phyloP scores from a whole-genome alignment of 2,888 invertebrate species.

The Cyclophora albipunctata region DNA sequence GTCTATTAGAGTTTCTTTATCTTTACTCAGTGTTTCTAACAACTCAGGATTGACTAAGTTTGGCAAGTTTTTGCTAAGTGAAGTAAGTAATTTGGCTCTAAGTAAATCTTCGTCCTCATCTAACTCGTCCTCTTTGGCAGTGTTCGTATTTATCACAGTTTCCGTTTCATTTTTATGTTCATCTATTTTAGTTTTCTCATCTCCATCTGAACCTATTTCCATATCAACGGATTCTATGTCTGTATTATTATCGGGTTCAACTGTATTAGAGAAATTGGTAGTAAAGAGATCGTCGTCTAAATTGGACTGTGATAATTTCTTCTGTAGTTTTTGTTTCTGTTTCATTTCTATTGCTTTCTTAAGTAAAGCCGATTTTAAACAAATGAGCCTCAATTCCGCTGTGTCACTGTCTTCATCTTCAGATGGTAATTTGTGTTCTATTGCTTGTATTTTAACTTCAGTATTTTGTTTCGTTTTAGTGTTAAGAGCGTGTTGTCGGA shows the following conservation, averaged over 20 bases:
- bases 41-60: slow-evolving; percentile 43
- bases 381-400: slow-evolving; percentile 77
- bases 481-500: slow-evolving; percentile 62
- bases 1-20: slow-evolving; percentile 21
- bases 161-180: slow-evolving; percentile 9
- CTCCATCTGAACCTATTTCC: slow-evolving; percentile 66
- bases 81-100: slow-evolving; percentile 74
- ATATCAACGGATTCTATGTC: slow-evolving; percentile 71
- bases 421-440: slow-evolving; percentile 32
- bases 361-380: slow-evolving; percentile 79
- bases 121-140: slow-evolving; percentile 45
- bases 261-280: slow-evolving; percentile 26
- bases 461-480: slow-evolving; percentile 43
- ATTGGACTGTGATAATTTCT: slow-evolving; percentile 50
- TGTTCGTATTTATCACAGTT: slow-evolving; percentile 5
- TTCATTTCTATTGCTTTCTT: slow-evolving; percentile 79
- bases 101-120: slow-evolving; percentile 78
- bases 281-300: slow-evolving; percentile 41
- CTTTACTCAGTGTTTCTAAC: slow-evolving; percentile 22
- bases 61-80: slow-evolving; percentile 74
- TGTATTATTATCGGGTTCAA: slow-evolving; percentile 53
- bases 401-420: slow-evolving; percentile 78
- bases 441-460: slow-evolving; percentile 11
- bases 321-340: slow-evolving; percentile 55
- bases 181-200: slow-evolving; percentile 48